Conservation (phyloP, 2,113 vertebrate species). For the Ardeotis arabs region DNA sequence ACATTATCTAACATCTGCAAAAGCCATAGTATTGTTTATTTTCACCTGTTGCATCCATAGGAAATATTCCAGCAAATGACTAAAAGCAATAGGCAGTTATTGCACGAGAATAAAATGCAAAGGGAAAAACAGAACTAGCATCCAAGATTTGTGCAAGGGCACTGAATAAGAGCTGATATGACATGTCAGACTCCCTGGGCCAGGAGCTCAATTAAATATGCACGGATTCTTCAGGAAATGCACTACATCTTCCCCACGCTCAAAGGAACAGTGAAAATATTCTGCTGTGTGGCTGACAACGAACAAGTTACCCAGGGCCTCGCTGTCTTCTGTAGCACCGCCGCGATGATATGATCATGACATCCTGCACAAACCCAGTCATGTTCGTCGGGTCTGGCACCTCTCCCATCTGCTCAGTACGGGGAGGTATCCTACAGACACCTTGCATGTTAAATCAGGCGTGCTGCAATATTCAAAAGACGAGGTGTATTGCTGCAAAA, state of each 20-base stretch:
- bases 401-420: not conserved
- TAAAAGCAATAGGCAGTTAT: not conserved
- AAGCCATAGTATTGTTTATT: not conserved
- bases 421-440: not conserved
- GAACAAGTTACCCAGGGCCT: not conserved
- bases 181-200: not conserved
- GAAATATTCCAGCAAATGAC: not conserved
- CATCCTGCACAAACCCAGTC: not conserved
- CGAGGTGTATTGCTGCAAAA: not conserved
- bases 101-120: not conserved
- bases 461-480: not conserved
- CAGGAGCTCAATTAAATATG: not conserved
- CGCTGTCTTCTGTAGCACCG: not conserved
- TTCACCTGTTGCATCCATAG: not conserved
- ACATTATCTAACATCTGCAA: not conserved
- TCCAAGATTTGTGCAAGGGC: not conserved
- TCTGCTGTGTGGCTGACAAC: not conserved
- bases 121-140: fast-evolving
- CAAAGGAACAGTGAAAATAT: not conserved
- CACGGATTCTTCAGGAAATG: not conserved
- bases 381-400: not conserved
- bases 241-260: not conserved
- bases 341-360: not conserved
- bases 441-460: not conserved
- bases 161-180: not conserved